Evolutionary conservation across 2,113 vertebrate species (phyloP).

Genomic region (Gobiocypris rarus): DNA sequence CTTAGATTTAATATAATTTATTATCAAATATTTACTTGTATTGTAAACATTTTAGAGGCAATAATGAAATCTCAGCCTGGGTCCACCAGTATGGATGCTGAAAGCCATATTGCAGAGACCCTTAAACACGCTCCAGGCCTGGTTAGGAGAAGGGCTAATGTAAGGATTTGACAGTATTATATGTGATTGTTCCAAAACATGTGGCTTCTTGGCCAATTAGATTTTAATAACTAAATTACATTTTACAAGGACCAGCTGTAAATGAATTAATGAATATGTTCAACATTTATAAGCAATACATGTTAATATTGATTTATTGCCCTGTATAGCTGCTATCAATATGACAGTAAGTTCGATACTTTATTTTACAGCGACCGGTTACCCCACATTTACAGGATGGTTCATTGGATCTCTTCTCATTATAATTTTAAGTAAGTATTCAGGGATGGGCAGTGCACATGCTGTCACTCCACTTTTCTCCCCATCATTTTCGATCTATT

Average conservation of each 20-base stretch:
- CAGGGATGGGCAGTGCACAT: no score
- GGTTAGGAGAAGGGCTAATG: background rate
- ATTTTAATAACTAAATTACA: background rate
- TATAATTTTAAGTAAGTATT: no score
- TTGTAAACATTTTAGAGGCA: background rate
- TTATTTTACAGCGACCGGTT: background rate
- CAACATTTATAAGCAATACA: background rate
- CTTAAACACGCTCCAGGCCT: background rate
- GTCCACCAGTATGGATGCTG: background rate
- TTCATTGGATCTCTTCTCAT: no score
- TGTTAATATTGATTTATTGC: background rate
- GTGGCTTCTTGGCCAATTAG: background rate
- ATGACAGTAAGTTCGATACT: background rate
- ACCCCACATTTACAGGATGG: no score
- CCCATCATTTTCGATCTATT: no score
- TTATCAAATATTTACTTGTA: background rate
- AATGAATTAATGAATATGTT: no score
- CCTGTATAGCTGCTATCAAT: background rate
- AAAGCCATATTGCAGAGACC: background rate
- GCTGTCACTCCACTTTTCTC: no score
- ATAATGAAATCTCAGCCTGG: background rate
- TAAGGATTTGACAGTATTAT: background rate
- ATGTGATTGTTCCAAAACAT: background rate
- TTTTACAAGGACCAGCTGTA: no score
- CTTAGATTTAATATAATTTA: background rate